Conservation (phyloP, 2,113 vertebrate genomes). For the Crotophaga sulcirostris region DNA sequence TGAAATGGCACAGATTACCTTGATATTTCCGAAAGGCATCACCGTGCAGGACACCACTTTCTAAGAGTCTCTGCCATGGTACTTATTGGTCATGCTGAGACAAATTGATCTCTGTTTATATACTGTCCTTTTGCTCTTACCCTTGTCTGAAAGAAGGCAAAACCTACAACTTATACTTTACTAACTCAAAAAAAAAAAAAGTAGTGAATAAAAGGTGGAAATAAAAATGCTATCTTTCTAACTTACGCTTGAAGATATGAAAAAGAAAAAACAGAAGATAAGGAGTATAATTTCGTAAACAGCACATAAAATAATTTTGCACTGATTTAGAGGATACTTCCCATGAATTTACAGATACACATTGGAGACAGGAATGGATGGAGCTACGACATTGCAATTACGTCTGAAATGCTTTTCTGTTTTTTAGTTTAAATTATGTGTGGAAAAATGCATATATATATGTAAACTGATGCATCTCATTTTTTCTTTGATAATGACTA, state of each 20-base stretch:
- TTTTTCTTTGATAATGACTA: neutral
- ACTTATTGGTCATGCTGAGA: neutral
- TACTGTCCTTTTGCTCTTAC: neutral
- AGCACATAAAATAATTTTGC: neutral
- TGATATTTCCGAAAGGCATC: neutral
- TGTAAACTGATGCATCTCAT: neutral
- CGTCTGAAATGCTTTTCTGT: neutral
- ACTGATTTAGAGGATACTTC: neutral
- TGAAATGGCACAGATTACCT: constrained; percentile 49
- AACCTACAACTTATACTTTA: neutral
- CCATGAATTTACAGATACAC: neutral
- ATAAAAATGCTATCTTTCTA: neutral
- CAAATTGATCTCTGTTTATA: neutral
- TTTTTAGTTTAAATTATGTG: neutral
- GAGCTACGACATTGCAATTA: neutral
- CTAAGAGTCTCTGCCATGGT: neutral
- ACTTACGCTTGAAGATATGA: neutral
- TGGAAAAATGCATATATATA: neutral
- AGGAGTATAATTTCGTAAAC: neutral
- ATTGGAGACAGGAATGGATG: neutral
- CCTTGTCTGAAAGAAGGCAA: neutral
- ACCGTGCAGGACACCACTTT: neutral
- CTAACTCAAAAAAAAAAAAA: neutral
- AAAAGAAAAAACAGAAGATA: neutral
- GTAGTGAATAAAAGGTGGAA: neutral